Evolutionary conservation across 2,888 invertebrate species (phyloP).

Genomic region (Cataglyphis livida): DNA sequence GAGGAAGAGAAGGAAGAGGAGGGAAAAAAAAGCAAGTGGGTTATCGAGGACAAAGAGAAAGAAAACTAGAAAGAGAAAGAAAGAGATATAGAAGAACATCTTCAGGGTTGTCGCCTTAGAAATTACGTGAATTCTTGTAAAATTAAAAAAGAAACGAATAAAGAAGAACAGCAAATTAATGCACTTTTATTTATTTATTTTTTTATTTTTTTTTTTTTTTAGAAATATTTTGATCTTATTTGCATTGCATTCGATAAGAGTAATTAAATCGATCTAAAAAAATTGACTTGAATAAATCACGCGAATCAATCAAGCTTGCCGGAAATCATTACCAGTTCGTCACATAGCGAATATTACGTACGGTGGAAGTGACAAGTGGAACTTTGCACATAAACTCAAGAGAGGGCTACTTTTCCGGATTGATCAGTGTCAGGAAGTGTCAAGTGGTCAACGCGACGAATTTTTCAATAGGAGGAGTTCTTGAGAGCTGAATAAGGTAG

Average conservation of each 20-base stretch:
- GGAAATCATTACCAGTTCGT: slow-evolving; percentile 10
- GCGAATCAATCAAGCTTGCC: background rate
- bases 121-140: background rate
- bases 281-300: slow-evolving; percentile 5
- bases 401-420: slow-evolving; percentile 34
- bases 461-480: background rate
- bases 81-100: background rate
- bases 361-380: slow-evolving; percentile 68
- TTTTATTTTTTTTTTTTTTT: background rate
- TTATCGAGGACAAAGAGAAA: background rate
- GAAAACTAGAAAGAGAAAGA: background rate
- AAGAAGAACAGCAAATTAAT: background rate
- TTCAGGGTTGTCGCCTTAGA: background rate
- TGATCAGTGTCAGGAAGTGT: slow-evolving; percentile 72
- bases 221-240: background rate
- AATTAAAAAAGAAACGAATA: background rate
- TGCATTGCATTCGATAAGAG: background rate
- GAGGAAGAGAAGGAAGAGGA: background rate
- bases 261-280: background rate
- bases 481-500: slow-evolving; percentile 62
- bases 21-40: background rate
- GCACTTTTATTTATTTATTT: background rate
- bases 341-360: background rate
- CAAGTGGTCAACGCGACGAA: slow-evolving; percentile 59
- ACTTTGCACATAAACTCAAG: slow-evolving; percentile 46